Evolutionary conservation across 2,797 vertebrate species (phyloP).

Genomic region (Scarus forsteni): DNA sequence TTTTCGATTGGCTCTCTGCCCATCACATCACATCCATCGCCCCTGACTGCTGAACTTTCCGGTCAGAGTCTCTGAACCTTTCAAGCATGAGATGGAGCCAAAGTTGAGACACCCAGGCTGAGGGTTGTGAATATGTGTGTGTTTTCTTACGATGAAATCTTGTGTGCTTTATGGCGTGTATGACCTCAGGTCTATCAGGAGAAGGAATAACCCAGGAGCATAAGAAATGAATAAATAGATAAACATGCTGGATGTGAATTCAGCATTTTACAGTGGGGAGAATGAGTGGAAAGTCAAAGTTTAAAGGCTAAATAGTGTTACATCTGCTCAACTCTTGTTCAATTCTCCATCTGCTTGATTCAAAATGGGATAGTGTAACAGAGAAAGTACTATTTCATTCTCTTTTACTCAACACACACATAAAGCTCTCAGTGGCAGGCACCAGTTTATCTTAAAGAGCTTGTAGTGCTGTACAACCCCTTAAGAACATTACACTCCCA

Average conservation of each 20-base stretch:
- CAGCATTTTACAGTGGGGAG: slow-evolving; percentile 4
- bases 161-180: slow-evolving; percentile 25
- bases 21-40: slow-evolving; percentile 42
- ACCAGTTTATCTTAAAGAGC: too few species aligned
- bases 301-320: not conserved
- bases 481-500: too few species aligned
- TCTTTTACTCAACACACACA: too few species aligned
- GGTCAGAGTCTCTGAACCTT: slow-evolving; percentile 54
- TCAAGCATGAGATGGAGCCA: slow-evolving; percentile 56
- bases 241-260: slow-evolving; percentile 14
- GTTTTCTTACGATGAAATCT: not conserved
- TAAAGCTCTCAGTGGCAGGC: too few species aligned
- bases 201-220: slow-evolving; percentile 21
- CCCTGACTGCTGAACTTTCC: slow-evolving; percentile 63
- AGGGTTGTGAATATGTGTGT: slow-evolving; percentile 19
- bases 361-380: too few species aligned
- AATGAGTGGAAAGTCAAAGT: not conserved
- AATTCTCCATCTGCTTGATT: not conserved
- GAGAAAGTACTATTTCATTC: too few species aligned
- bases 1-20: slow-evolving; percentile 48
- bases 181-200: slow-evolving; percentile 24
- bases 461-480: too few species aligned
- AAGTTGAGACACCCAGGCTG: slow-evolving; percentile 35
- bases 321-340: not conserved
- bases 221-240: not conserved